phyloP scores from a whole-genome alignment of 2,797 vertebrate genomes.

The Sphaeramia orbicularis region DNA sequence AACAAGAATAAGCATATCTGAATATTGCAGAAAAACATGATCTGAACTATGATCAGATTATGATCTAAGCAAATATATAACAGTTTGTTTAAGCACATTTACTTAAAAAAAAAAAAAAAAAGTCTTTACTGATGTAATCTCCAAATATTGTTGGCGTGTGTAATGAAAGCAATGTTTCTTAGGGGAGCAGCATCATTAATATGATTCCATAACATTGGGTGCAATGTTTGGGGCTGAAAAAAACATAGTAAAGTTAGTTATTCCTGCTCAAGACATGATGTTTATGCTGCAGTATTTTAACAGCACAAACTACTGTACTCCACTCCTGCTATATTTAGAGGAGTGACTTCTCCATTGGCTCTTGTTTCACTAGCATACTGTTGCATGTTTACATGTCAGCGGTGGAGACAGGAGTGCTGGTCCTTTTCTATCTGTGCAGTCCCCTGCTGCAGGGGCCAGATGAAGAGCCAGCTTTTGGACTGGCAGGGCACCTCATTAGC shows the following conservation, averaged over 20 bases:
- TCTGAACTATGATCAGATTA: too few relatives aligned
- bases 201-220: too few relatives aligned
- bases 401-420: background rate
- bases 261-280: slow-evolving; percentile 2
- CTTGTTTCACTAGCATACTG: background rate
- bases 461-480: slow-evolving; percentile 40
- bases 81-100: too few relatives aligned
- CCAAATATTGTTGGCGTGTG: too few relatives aligned
- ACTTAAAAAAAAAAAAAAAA: too few relatives aligned
- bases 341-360: background rate
- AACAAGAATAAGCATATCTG: too few relatives aligned
- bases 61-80: too few relatives aligned
- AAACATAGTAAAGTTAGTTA: background rate
- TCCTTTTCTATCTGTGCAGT: background rate
- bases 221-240: background rate
- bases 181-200: too few relatives aligned
- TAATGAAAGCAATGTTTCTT: background rate
- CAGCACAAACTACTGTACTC: background rate
- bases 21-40: too few relatives aligned
- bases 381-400: slow-evolving; percentile 16
- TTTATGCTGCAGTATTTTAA: background rate
- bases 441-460: slow-evolving; percentile 46
- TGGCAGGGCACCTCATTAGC: slow-evolving; percentile 61
- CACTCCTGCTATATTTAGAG: too few relatives aligned
- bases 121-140: too few relatives aligned